Evolutionary conservation across 2,888 invertebrate genomes (phyloP), one percentile per base, ranked within the genome.

Genomic region (Cynaeus angustus): DNA sequence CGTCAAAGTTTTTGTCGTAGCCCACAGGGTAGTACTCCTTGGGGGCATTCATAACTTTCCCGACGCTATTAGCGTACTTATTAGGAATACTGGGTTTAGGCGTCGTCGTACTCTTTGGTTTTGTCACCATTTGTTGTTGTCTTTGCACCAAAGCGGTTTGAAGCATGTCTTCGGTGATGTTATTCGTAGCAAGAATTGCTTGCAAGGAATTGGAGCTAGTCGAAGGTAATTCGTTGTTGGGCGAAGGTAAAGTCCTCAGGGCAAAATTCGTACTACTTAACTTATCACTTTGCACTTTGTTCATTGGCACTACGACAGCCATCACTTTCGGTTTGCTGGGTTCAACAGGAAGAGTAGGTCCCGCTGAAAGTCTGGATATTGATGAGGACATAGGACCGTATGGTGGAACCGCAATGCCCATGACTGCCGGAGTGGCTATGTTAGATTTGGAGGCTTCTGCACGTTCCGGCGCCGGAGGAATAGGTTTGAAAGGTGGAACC

Each of bases 1-100:
- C 95, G 79, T 95, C 95, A 79, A 94, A 95, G 83, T 95, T 94
- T 85, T 95, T 95, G 79, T 95, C 94, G 79, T 95, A 95, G 0
- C 93, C 93, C 1, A 93, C 92, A 0, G 95, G 95, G 82, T 95
- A 95, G 82, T 95, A 95, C 79, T 95, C 95, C 48, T 92, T 90
- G 0, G 95, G 95, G 0, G 95, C 95, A 81, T 95, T 95, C 95
- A 95, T 95, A 3, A 95, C 95, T 86, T 94, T 86, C 4, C 84
- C 85, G 7, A 83, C 81, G 64, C 83, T 83, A 37, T 78, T 82
- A 21, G 80, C 78, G 33, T 79, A 77, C 59, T 79, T 79, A 79
- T 69, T 86, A 80, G 68, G 79, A 21, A 87, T 85, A 68, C 87
- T 86, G 0, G 86, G 84, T 12, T 78, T 77, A 0, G 85, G 83